Conservation (phyloP, 2,113 vertebrate genomes). For the Morone saxatilis region DNA sequence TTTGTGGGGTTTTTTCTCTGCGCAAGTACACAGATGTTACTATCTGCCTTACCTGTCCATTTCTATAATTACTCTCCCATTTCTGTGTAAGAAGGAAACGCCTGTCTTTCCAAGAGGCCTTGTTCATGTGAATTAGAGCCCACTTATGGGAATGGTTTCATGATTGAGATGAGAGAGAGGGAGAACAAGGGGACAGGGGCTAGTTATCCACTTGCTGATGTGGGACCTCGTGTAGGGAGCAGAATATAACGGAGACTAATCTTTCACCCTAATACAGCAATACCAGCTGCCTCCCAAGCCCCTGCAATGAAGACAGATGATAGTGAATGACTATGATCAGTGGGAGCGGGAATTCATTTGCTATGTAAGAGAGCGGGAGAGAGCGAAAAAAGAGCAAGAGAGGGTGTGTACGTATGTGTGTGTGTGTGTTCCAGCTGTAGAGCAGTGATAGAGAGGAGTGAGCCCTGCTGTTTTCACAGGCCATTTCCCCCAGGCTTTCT, state of each 20-base stretch:
- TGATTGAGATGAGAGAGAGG: slow-evolving; percentile 49
- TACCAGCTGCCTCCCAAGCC: slow-evolving; percentile 56
- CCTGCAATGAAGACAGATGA: slow-evolving; percentile 69
- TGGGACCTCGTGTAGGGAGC: slow-evolving; percentile 52
- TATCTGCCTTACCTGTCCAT: not conserved
- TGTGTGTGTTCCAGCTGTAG: slow-evolving; percentile 45
- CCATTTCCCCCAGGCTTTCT: slow-evolving; percentile 60
- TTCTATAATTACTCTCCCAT: not conserved
- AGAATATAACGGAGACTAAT: slow-evolving; percentile 56
- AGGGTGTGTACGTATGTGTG: not conserved
- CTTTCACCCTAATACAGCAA: slow-evolving; percentile 52
- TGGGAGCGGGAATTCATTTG: slow-evolving; percentile 61
- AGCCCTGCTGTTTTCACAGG: slow-evolving; percentile 62
- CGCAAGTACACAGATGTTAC: slow-evolving; percentile 2
- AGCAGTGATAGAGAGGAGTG: slow-evolving; percentile 51
- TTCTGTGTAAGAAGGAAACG: slow-evolving; percentile 9
- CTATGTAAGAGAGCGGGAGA: slow-evolving; percentile 22
- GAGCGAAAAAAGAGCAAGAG: not conserved
- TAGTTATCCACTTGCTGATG: slow-evolving; percentile 66
- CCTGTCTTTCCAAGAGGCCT: not conserved
- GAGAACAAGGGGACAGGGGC: slow-evolving; percentile 34
- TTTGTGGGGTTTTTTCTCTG: not conserved
- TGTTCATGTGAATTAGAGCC: slow-evolving; percentile 33
- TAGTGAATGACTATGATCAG: slow-evolving; percentile 59
- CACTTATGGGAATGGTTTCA: slow-evolving; percentile 52